Percentiles rank a stretch among this genome's conserved stretches.
These are phyloP conservation scores for Nipponia nippon DNA, from an alignment of 2,113 vertebrate genomes.

Conservation along the genomic window DNA sequence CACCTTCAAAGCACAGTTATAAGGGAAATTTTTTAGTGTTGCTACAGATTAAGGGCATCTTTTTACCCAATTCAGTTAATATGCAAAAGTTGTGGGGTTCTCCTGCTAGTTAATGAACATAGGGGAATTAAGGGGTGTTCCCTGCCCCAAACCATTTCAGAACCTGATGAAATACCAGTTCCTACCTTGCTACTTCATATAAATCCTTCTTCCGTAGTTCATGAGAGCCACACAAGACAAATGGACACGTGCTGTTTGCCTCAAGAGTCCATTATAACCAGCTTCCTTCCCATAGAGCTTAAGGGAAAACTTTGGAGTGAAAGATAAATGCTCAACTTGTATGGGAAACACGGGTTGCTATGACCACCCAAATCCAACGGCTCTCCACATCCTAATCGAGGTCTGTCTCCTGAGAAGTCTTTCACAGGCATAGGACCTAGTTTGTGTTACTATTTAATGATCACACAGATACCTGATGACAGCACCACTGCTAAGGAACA, in stretches of 20 bases:
- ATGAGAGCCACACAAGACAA: background rate
- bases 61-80: background rate
- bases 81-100: background rate
- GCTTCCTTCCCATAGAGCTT: background rate
- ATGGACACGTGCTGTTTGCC: background rate
- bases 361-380: fast-evolving
- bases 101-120: background rate
- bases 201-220: background rate
- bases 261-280: background rate
- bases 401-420: background rate
- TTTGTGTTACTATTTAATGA: background rate
- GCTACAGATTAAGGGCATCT: background rate
- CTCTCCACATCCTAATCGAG: background rate
- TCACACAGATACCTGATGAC: background rate
- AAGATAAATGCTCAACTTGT: background rate
- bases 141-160: background rate
- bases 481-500: background rate
- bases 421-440: background rate
- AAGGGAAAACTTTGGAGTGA: background rate
- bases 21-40: background rate
- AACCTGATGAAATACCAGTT: background rate
- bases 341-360: background rate
- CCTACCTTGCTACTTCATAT: background rate
- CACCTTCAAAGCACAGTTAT: background rate
- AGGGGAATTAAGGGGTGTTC: background rate